A percentile compares a stretch with the other conserved stretches of the same genome.
phyloP scores from a whole-genome alignment of 2,797 vertebrate species.

The Micrastur ruficollis region DNA sequence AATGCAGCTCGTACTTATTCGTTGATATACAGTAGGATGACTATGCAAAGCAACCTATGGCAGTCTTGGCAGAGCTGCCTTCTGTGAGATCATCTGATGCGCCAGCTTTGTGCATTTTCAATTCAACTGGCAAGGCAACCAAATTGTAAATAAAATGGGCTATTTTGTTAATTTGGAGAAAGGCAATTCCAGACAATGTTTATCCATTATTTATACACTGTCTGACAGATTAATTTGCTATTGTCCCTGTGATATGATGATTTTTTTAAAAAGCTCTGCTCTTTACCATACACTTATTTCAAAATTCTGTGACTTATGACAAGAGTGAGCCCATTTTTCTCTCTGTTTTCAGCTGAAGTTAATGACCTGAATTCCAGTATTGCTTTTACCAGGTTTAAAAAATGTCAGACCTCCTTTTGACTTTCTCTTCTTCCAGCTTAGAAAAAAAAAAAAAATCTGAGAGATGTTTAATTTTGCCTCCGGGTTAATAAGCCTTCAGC shows the following conservation, averaged over 20 bases:
- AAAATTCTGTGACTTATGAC: neutral
- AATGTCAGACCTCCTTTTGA: neutral
- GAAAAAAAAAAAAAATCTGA: neutral
- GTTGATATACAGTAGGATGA: neutral
- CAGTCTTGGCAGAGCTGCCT: neutral
- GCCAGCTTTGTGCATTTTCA: neutral
- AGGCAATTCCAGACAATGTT: neutral
- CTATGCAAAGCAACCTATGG: neutral
- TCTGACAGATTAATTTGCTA: neutral
- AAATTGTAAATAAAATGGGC: neutral
- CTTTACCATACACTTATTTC: neutral
- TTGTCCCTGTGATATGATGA: neutral
- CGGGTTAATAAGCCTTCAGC: neutral
- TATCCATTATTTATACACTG: neutral
- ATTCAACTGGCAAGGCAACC: neutral
- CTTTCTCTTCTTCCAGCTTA: neutral
- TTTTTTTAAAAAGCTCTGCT: neutral
- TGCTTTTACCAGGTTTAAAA: neutral
- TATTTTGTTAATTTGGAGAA: neutral
- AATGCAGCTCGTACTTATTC: neutral
- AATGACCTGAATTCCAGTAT: neutral
- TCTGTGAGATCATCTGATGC: neutral
- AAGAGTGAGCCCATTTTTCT: neutral
- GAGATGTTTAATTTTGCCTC: slow-evolving; percentile 15
- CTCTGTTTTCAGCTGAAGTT: neutral